Conservation (phyloP, 2,888 invertebrate genomes). For the Lycophotia porphyrea region DNA sequence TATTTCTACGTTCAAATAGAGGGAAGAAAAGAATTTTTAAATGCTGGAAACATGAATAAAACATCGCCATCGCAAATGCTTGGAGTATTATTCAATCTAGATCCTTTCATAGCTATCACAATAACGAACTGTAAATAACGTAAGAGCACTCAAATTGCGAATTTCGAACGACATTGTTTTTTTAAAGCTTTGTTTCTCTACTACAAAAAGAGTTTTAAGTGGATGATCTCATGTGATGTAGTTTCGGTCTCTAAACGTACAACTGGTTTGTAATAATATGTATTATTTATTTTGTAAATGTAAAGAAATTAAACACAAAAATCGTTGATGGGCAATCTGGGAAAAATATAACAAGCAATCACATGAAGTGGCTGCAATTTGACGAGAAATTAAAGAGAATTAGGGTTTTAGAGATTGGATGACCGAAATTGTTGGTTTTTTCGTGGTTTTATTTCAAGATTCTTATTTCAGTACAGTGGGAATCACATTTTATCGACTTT, state of each 20-base stretch:
- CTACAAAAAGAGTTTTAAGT: constrained; percentile 16
- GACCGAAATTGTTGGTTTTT: neutral
- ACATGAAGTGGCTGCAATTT: constrained; percentile 19
- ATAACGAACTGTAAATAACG: constrained; percentile 50
- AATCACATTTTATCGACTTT: neutral
- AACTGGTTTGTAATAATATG: constrained; percentile 7
- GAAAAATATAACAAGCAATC: constrained; percentile 25
- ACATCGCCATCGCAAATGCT: constrained; percentile 47
- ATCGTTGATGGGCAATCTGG: constrained; percentile 1
- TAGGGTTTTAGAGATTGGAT: constrained; percentile 4
- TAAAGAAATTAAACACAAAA: neutral
- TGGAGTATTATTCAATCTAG: constrained; percentile 47
- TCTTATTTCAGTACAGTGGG: neutral
- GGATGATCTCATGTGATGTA: constrained; percentile 15
- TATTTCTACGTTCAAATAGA: neutral
- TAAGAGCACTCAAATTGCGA: constrained; percentile 34
- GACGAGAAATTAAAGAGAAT: constrained; percentile 21
- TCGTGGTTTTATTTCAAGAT: neutral
- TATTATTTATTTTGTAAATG: neutral
- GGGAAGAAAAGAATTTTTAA: constrained; percentile 29
- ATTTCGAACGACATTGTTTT: constrained; percentile 30
- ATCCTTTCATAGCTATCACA: constrained; percentile 49
- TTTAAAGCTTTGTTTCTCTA: constrained; percentile 23
- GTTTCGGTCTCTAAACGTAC: constrained; percentile 5
- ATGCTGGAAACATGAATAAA: constrained; percentile 55